phyloP scores from a whole-genome alignment of 2,888 invertebrate species.

The Miltochrista miniata region DNA sequence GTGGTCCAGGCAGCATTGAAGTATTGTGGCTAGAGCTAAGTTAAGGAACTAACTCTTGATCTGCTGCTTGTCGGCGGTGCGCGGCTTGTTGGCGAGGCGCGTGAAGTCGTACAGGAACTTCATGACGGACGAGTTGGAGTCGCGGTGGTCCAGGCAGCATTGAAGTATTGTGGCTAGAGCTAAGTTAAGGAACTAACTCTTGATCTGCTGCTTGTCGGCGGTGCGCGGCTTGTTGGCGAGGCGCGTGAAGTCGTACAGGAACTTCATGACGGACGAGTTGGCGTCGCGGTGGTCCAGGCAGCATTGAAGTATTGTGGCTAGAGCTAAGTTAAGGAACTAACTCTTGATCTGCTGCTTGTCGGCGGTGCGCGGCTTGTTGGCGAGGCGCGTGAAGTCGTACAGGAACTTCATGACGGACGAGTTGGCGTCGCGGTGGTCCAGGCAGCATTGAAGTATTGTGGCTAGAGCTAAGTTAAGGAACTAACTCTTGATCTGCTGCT shows the following conservation, averaged over 20 bases:
- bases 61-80: constrained; percentile 34
- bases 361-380: constrained; percentile 58
- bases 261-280: constrained; percentile 98
- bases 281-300: constrained; percentile 97
- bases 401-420: constrained; percentile 98
- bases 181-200: constrained; percentile 39
- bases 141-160: constrained; percentile 94
- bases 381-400: constrained; percentile 89
- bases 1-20: constrained; percentile 94
- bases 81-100: constrained; percentile 79
- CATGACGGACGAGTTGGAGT: constrained; percentile 98
- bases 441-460: constrained; percentile 89
- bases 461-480: constrained; percentile 81
- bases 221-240: constrained; percentile 74
- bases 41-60: constrained; percentile 42
- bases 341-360: constrained; percentile 46
- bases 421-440: constrained; percentile 98
- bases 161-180: constrained; percentile 90
- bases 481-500: constrained; percentile 47
- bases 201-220: constrained; percentile 38
- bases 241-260: constrained; percentile 92
- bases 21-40: constrained; percentile 88
- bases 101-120: constrained; percentile 96
- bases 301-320: constrained; percentile 90
- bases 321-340: constrained; percentile 66